phyloP scores from a whole-genome alignment of 1,140 invertebrate genomes.

The Zaprionus inermis region DNA sequence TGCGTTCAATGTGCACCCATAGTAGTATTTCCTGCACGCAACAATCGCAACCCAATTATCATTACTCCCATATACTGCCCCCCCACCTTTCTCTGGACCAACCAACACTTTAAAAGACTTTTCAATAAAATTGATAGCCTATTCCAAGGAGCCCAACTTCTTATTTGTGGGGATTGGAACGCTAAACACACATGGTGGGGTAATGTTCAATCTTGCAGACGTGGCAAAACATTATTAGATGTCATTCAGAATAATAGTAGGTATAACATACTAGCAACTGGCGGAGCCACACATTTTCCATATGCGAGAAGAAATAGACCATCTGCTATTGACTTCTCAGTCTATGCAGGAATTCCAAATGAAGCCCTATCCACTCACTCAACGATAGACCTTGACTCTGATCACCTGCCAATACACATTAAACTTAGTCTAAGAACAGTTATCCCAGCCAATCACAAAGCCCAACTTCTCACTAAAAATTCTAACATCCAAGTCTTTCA shows the following conservation, averaged over 20 bases:
- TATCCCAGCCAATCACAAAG: background rate
- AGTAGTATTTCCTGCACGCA: background rate
- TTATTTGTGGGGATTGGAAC: constrained; percentile 25
- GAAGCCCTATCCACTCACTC: background rate
- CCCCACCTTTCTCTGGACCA: background rate
- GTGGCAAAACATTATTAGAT: constrained; percentile 8
- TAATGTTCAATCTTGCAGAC: background rate
- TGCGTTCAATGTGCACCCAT: constrained; percentile 7
- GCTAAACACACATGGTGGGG: constrained; percentile 26
- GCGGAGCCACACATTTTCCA: constrained; percentile 17
- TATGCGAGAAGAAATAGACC: constrained; percentile 9
- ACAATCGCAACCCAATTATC: background rate
- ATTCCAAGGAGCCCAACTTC: background rate
- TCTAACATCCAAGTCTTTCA: constrained; percentile 4
- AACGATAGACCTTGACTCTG: background rate
- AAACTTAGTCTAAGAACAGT: no score
- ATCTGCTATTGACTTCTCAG: constrained; percentile 21
- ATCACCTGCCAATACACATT: constrained; percentile 16
- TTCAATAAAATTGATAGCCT: background rate
- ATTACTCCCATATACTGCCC: constrained; percentile 12
- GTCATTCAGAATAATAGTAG: background rate
- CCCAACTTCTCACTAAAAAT: background rate
- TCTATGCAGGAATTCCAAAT: background rate
- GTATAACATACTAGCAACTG: constrained; percentile 11
- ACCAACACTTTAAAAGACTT: background rate